Percentiles rank a stretch among this genome's conserved stretches.
Conservation (phyloP, 2,888 invertebrate genomes). For the Deladenus siricidicola region DNA sequence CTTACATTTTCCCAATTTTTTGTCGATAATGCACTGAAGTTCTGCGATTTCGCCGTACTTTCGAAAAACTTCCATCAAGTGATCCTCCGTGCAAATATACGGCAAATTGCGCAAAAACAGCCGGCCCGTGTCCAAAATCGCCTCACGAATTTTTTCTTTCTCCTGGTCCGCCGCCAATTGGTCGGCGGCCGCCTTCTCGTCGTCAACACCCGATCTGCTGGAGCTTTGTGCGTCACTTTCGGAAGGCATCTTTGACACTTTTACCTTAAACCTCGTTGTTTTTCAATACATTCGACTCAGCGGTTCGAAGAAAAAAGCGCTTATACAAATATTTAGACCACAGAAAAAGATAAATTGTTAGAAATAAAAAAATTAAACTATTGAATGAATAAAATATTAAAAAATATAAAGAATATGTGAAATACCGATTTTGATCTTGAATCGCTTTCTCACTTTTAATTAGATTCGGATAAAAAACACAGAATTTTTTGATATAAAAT, state of each 20-base stretch:
- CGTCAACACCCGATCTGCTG: neutral
- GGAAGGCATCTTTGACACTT: neutral
- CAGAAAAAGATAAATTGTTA: no score
- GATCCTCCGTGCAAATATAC: constrained; percentile 75
- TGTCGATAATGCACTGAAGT: constrained; percentile 79
- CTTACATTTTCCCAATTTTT: constrained; percentile 70
- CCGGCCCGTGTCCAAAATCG: constrained; percentile 66
- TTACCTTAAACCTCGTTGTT: neutral
- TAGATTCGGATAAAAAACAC: no score
- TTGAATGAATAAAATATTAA: no score
- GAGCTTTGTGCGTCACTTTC: neutral
- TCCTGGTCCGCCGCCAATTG: constrained; percentile 1
- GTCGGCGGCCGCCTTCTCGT: neutral
- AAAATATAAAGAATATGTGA: no score
- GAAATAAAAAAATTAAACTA: no score
- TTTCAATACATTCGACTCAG: neutral
- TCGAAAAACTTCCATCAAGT: constrained; percentile 72
- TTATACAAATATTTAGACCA: no score
- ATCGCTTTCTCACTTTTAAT: no score
- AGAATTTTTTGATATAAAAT: no score
- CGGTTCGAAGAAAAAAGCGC: no score
- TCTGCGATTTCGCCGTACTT: constrained; percentile 44
- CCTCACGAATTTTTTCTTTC: constrained; percentile 26
- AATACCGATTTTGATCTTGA: no score
- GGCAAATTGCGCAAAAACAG: constrained; percentile 85